Evolutionary conservation across 2,113 vertebrate species (phyloP).

Genomic region (Jaculus jaculus): DNA sequence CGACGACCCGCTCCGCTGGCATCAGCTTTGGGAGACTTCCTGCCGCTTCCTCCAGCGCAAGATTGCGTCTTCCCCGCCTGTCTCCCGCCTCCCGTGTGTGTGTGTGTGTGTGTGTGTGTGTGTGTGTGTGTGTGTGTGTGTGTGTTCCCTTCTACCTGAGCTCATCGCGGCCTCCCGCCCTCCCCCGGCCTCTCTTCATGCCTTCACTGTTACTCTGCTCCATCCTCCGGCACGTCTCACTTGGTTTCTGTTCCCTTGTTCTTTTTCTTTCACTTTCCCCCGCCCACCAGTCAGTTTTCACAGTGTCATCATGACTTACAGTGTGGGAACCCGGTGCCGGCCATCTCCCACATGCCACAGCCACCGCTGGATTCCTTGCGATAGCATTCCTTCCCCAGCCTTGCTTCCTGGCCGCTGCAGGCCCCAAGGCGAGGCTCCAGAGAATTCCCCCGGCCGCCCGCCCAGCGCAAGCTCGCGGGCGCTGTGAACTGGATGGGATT

Average conservation of each 20-base stretch:
- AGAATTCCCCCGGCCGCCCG: background rate
- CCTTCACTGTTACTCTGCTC: background rate
- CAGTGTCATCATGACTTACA: constrained; percentile 75
- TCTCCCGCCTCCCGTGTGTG: background rate
- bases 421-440: background rate
- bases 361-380: background rate
- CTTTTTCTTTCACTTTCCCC: constrained; percentile 82
- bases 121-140: too few species aligned
- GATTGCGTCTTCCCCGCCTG: background rate
- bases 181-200: background rate
- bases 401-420: background rate
- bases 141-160: background rate
- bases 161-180: background rate
- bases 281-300: constrained; percentile 73
- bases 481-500: background rate
- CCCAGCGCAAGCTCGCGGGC: background rate
- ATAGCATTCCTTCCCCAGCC: constrained; percentile 36
- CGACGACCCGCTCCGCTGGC: background rate
- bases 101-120: too few species aligned
- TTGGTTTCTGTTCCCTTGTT: constrained; percentile 78
- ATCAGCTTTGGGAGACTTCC: background rate
- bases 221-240: constrained; percentile 42
- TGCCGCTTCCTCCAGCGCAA: constrained; percentile 8
- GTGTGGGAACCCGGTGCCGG: constrained; percentile 73
- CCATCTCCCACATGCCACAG: constrained; percentile 70